Evolutionary conservation across 30 jellyfish, hydroid and myxozoan genomes (phyloP).

Genomic region (Rhopilema esculentum): DNA sequence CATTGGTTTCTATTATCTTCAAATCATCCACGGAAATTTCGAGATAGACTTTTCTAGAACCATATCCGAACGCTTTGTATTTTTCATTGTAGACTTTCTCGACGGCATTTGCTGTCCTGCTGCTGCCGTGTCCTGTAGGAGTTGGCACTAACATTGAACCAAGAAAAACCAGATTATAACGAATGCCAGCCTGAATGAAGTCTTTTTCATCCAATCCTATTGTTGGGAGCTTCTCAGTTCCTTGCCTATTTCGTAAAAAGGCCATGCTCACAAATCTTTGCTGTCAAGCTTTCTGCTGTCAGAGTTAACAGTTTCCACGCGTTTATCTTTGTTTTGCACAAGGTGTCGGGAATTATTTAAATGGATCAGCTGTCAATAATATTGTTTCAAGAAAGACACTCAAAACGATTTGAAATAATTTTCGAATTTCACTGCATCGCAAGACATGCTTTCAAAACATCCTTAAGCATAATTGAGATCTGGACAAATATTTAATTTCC

Average conservation of each 20-base stretch:
- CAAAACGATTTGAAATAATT: neutral
- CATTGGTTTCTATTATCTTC: constrained; percentile 12
- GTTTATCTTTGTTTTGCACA: neutral
- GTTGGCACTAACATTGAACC: constrained; percentile 87
- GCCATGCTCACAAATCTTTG: constrained; percentile 56
- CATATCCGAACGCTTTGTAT: constrained; percentile 72
- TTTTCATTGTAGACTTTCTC: constrained; percentile 72
- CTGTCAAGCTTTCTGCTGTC: neutral
- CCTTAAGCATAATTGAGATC: neutral
- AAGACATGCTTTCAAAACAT: neutral
- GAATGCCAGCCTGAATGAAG: constrained; percentile 55
- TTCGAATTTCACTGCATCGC: neutral
- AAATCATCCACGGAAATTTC: constrained; percentile 59
- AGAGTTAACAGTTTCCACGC: neutral
- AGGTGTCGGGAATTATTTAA: neutral
- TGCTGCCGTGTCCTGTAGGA: constrained; percentile 83
- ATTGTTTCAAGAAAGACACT: neutral
- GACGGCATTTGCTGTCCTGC: constrained; percentile 70
- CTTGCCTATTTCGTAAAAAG: constrained; percentile 58
- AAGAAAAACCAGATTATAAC: constrained; percentile 55
- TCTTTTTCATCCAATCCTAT: constrained; percentile 67
- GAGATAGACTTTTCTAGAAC: constrained; percentile 55
- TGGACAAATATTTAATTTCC: neutral
- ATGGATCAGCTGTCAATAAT: neutral
- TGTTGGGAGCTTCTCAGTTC: constrained; percentile 58